These are phyloP conservation scores for Torymus auratus DNA, from an alignment of 2,888 invertebrate species.

Conservation along the genomic window DNA sequence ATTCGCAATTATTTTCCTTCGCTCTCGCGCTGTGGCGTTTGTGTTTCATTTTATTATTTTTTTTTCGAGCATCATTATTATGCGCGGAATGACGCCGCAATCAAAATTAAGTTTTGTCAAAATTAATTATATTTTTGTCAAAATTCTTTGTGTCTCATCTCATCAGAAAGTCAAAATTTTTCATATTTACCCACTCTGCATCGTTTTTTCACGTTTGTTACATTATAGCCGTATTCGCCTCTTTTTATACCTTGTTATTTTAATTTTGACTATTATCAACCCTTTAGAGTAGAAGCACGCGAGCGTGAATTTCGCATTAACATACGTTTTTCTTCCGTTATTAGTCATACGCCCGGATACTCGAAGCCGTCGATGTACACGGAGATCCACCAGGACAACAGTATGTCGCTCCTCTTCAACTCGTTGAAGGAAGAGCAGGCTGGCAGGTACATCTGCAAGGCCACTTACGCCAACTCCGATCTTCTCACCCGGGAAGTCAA, in stretches of 20 bases:
- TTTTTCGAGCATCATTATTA: too few species aligned
- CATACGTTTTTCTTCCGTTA: slow-evolving; percentile 20
- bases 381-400: slow-evolving; percentile 82
- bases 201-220: slow-evolving; percentile 1
- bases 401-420: slow-evolving; percentile 85
- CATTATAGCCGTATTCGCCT: neutral
- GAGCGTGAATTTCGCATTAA: neutral
- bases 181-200: neutral
- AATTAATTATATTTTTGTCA: slow-evolving; percentile 17
- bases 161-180: slow-evolving; percentile 3
- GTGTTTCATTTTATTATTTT: neutral
- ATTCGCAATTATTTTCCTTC: slow-evolving; percentile 35
- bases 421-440: slow-evolving; percentile 86
- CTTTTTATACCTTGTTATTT: too few species aligned
- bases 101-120: neutral
- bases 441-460: slow-evolving; percentile 89
- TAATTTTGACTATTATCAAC: too few species aligned
- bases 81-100: too few species aligned
- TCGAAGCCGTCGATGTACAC: slow-evolving; percentile 81
- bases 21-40: slow-evolving; percentile 37
- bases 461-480: slow-evolving; percentile 86
- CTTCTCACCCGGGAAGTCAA: slow-evolving; percentile 82
- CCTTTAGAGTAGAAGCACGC: too few species aligned
- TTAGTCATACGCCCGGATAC: slow-evolving; percentile 40
- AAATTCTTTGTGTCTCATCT: neutral